phyloP scores from a whole-genome alignment of 2,797 vertebrate genomes.

The Xyrichtys novacula region DNA sequence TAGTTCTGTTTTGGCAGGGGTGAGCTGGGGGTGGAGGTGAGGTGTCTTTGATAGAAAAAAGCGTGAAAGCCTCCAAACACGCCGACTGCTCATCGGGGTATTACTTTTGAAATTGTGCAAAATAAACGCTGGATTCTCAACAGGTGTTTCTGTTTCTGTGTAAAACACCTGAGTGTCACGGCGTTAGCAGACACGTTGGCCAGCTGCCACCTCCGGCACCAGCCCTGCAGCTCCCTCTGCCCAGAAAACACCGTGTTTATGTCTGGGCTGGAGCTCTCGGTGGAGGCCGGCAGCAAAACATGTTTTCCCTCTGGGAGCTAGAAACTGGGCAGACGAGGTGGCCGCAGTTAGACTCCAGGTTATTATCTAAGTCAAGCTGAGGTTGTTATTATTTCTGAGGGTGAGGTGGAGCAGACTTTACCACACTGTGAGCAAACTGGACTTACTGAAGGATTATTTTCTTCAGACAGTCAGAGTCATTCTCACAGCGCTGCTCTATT shows the following conservation, averaged over 20 bases:
- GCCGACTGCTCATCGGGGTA: constrained; percentile 6
- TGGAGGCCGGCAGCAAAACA: constrained; percentile 60
- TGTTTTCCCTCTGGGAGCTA: constrained; percentile 56
- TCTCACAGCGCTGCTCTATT: background rate
- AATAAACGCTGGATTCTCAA: background rate
- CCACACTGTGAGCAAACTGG: constrained; percentile 4
- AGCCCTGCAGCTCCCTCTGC: constrained; percentile 43
- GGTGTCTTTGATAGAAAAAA: constrained; percentile 53
- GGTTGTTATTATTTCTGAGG: constrained; percentile 61
- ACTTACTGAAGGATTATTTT: background rate
- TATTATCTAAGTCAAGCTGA: constrained; percentile 55
- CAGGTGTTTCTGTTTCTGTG: constrained; percentile 6
- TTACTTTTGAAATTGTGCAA: background rate
- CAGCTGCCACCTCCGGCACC: constrained; percentile 24
- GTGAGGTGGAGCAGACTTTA: constrained; percentile 31
- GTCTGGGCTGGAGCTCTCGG: constrained; percentile 61
- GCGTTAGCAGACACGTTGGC: constrained; percentile 15
- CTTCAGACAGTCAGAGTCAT: background rate
- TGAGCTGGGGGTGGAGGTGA: constrained; percentile 63
- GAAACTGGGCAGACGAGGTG: constrained; percentile 46
- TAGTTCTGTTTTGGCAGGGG: constrained; percentile 55
- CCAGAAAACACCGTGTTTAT: constrained; percentile 61
- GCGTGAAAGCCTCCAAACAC: constrained; percentile 21
- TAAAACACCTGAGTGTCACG: constrained; percentile 25
- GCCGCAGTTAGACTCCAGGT: constrained; percentile 49